These are phyloP conservation scores for Lanistes nyassanus DNA, from an alignment of 1,140 invertebrate genomes.

Conservation along the genomic window DNA sequence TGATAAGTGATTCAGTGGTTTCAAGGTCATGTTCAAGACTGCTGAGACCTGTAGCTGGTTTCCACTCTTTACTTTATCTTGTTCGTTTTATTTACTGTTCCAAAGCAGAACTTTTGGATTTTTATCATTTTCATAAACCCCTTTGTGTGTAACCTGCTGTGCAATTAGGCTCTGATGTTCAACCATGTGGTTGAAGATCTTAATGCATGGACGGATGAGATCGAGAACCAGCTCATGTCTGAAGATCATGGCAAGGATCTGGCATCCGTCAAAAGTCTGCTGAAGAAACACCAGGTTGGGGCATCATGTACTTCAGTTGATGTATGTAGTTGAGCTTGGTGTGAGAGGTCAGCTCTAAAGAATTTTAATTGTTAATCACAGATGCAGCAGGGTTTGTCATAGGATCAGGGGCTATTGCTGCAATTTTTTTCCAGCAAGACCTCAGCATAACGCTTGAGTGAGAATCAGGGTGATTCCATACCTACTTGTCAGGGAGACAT, in stretches of 20 bases:
- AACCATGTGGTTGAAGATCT: conserved; percentile 84
- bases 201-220: conserved; percentile 96
- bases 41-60: not conserved
- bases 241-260: conserved; percentile 98
- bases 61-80: not conserved
- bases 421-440: too few relatives aligned
- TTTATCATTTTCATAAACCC: too few relatives aligned
- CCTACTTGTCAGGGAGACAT: too few relatives aligned
- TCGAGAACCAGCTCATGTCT: conserved; percentile 93
- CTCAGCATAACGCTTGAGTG: too few relatives aligned
- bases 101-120: too few relatives aligned
- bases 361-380: too few relatives aligned
- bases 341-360: too few relatives aligned
- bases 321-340: too few relatives aligned
- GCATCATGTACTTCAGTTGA: too few relatives aligned
- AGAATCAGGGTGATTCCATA: too few relatives aligned
- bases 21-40: not conserved
- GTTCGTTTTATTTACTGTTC: not conserved
- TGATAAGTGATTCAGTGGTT: not conserved
- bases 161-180: conserved; percentile 53
- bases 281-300: conserved; percentile 90
- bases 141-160: not conserved
- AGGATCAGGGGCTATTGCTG: too few relatives aligned
- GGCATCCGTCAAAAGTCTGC: conserved; percentile 92
- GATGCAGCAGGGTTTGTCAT: too few relatives aligned